A percentile compares a stretch with the other conserved stretches of the same genome.
Evolutionary conservation across 2,797 vertebrate species (phyloP).

Genomic region (Pseudochirops corinnae): DNA sequence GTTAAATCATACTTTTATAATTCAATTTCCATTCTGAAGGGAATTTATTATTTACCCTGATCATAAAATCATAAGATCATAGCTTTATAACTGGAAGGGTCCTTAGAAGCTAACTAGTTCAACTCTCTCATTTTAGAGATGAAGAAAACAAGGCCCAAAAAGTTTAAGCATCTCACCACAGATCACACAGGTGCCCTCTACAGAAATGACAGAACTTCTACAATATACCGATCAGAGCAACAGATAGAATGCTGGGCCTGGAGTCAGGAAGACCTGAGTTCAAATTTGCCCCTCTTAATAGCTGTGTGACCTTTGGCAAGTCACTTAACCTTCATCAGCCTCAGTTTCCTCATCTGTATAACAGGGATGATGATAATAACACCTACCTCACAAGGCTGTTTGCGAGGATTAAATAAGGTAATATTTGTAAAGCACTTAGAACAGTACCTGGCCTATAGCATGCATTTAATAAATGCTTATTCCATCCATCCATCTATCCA

Average conservation of each 20-base stretch:
- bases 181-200: neutral
- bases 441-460: neutral
- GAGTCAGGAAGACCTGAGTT: neutral
- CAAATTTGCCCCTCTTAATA: neutral
- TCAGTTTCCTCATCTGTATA: neutral
- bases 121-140: neutral
- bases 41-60: neutral
- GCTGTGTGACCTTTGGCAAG: neutral
- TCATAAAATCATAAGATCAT: neutral
- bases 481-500: neutral
- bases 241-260: neutral
- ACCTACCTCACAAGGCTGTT: neutral
- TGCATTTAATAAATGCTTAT: neutral
- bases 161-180: neutral
- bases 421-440: neutral
- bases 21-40: neutral
- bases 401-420: neutral
- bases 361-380: neutral
- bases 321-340: neutral
- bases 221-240: neutral
- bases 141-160: neutral
- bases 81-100: neutral
- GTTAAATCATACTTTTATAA: neutral
- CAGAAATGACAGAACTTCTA: neutral
- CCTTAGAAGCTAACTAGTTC: neutral